These are phyloP conservation scores for Taurulus bubalis DNA, from an alignment of 2,113 vertebrate genomes.

Conservation along the genomic window DNA sequence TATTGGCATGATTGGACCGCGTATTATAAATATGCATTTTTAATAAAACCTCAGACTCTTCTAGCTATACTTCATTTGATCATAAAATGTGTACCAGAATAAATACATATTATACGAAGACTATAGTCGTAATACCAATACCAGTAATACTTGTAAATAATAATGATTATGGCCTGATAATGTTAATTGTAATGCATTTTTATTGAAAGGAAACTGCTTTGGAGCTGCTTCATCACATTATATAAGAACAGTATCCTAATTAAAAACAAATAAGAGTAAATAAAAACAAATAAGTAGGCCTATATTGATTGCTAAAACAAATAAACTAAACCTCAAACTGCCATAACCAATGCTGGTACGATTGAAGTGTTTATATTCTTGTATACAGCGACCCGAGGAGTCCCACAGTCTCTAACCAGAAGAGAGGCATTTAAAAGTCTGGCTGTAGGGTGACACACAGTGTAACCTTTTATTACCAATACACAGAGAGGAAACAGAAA, in stretches of 20 bases:
- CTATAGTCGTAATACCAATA: neutral
- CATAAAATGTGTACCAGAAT: neutral
- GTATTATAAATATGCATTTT: neutral
- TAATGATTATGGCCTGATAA: neutral
- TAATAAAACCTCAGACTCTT: neutral
- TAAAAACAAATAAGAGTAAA: neutral
- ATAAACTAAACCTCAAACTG: neutral
- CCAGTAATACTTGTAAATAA: neutral
- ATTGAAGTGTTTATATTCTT: neutral
- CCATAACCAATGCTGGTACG: neutral
- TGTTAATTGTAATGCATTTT: neutral
- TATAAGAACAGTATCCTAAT: neutral
- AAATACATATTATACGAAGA: neutral
- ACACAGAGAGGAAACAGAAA: neutral
- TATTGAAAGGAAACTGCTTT: neutral
- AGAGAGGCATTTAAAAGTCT: neutral
- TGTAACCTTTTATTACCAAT: slow-evolving; percentile 7
- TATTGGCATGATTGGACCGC: neutral
- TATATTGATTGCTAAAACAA: neutral
- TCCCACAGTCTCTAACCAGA: neutral
- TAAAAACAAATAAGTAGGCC: neutral
- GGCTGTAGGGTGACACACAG: neutral
- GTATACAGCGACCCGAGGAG: neutral
- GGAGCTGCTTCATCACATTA: neutral
- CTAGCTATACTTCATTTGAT: neutral